Evolutionary conservation across 1,140 invertebrate species (phyloP).

Genomic region (Mycetomoellerius zeteki): DNA sequence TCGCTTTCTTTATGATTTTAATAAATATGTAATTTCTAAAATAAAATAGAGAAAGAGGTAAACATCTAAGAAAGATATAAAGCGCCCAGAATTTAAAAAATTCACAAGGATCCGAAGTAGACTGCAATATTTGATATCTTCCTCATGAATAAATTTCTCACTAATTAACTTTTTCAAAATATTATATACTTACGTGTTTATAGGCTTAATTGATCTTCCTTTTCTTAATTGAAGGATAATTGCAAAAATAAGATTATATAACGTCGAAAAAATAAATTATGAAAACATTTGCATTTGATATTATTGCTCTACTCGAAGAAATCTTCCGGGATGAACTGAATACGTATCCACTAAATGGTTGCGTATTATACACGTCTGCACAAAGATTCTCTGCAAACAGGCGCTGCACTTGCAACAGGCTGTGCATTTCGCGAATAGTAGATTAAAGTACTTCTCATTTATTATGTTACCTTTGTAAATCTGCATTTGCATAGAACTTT

Average conservation of each 20-base stretch:
- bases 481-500: slow-evolving; percentile 40
- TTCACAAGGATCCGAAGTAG: slow-evolving; percentile 6
- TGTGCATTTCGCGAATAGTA: slow-evolving; percentile 46
- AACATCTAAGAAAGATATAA: neutral
- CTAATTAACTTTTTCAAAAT: slow-evolving; percentile 10
- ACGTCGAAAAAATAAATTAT: slow-evolving; percentile 14
- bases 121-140: neutral
- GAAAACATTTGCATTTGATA: neutral
- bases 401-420: slow-evolving; percentile 57
- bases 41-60: slow-evolving; percentile 4
- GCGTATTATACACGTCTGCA: slow-evolving; percentile 22
- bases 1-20: neutral
- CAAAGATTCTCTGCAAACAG: slow-evolving; percentile 47
- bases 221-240: neutral
- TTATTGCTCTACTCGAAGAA: slow-evolving; percentile 11
- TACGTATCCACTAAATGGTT: slow-evolving; percentile 14
- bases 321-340: slow-evolving; percentile 6
- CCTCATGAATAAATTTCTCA: neutral
- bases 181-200: neutral
- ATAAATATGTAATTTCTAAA: slow-evolving; percentile 11
- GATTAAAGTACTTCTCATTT: slow-evolving; percentile 60
- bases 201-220: neutral
- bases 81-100: slow-evolving; percentile 12
- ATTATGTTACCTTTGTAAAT: slow-evolving; percentile 53
- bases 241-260: neutral